These are phyloP conservation scores for Ectemnius continuus DNA, from an alignment of 2,888 invertebrate species.

Conservation along the genomic window DNA sequence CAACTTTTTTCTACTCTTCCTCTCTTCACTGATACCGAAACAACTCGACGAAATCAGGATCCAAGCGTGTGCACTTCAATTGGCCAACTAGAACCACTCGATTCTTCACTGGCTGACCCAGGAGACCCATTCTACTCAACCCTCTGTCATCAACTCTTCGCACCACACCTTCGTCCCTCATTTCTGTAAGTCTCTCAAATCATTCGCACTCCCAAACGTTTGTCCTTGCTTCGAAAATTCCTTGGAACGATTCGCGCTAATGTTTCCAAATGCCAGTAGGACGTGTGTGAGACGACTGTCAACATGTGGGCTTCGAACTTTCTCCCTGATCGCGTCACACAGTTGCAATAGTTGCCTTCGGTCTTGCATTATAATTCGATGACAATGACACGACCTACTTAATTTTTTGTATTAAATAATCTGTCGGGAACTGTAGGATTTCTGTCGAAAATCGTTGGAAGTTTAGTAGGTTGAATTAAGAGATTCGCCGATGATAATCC, in stretches of 20 bases:
- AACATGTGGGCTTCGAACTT: not conserved
- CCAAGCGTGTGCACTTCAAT: too few species aligned
- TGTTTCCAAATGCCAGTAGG: not conserved
- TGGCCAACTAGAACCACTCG: too few species aligned
- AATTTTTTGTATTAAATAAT: too few species aligned
- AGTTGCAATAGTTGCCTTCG: not conserved
- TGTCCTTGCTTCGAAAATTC: not conserved
- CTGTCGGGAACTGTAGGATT: too few species aligned
- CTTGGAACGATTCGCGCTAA: not conserved
- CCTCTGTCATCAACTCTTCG: not conserved
- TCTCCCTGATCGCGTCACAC: not conserved
- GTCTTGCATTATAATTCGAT: not conserved
- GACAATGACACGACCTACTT: not conserved
- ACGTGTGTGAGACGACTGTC: slow-evolving; percentile 1
- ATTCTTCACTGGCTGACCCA: not conserved
- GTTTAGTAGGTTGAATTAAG: too few species aligned
- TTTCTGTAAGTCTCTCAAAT: not conserved
- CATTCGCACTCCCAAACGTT: not conserved
- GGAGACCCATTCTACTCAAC: not conserved
- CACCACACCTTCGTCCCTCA: not conserved
- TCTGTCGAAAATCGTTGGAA: too few species aligned
- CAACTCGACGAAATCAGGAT: too few species aligned
- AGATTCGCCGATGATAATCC: too few species aligned
- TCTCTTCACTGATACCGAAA: not conserved
- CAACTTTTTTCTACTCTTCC: not conserved